These are phyloP conservation scores for Eudemis profundana DNA, from an alignment of 2,888 invertebrate genomes.

Conservation along the genomic window DNA sequence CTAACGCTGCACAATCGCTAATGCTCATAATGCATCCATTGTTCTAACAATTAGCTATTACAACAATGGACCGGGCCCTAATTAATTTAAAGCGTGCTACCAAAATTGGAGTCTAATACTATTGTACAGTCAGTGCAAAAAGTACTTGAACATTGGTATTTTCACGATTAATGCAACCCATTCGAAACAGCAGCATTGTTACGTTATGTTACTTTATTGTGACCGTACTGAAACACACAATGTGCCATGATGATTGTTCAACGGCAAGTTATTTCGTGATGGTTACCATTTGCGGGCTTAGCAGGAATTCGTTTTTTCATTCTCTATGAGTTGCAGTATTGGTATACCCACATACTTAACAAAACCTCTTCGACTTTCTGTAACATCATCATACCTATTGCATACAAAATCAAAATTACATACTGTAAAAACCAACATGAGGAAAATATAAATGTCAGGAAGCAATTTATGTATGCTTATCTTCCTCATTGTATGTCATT, in stretches of 20 bases:
- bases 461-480: conserved; percentile 7
- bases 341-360: too few relatives aligned
- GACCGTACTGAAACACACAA: too few relatives aligned
- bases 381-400: too few relatives aligned
- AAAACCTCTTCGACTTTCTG: too few relatives aligned
- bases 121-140: not conserved
- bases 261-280: too few relatives aligned
- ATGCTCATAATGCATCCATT: conserved; percentile 42
- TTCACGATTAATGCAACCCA: too few relatives aligned
- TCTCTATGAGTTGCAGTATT: too few relatives aligned
- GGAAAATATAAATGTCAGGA: conserved; percentile 19
- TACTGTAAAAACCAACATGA: not conserved
- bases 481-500: conserved; percentile 7
- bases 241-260: too few relatives aligned
- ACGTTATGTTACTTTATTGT: too few relatives aligned
- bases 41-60: conserved; percentile 36
- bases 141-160: not conserved
- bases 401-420: not conserved
- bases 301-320: too few relatives aligned
- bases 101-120: conserved; percentile 4
- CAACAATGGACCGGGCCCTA: conserved; percentile 24
- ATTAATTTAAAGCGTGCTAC: conserved; percentile 35
- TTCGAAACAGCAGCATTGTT: too few relatives aligned
- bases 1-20: conserved; percentile 55
- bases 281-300: too few relatives aligned